These are phyloP conservation scores for Odontothrips loti DNA, from an alignment of 2,888 invertebrate genomes.

Conservation along the genomic window DNA sequence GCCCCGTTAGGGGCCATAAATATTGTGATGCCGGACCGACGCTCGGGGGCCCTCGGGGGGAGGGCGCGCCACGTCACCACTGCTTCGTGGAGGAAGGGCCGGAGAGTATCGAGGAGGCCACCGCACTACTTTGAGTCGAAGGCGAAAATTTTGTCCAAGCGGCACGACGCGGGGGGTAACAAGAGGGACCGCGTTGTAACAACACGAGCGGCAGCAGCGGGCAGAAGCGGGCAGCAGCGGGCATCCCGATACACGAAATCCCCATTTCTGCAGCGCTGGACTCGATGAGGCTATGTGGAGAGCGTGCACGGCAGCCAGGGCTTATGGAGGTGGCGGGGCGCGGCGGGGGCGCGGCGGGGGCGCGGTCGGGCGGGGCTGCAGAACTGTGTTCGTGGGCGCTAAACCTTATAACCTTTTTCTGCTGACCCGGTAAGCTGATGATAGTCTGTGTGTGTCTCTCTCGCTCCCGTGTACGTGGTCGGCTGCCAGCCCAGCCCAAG, in stretches of 20 bases:
- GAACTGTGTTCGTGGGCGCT: conserved; percentile 6
- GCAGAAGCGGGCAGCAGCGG: not conserved
- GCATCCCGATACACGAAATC: not conserved
- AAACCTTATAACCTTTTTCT: conserved; percentile 24
- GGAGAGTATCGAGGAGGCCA: too few species aligned
- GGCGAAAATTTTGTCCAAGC: too few species aligned
- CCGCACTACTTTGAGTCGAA: too few species aligned
- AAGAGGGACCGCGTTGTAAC: too few species aligned
- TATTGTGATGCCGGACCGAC: too few species aligned
- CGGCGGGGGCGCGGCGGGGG: not conserved
- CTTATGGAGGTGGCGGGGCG: not conserved
- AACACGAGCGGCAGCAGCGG: too few species aligned
- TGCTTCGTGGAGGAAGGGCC: too few species aligned
- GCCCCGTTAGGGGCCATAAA: too few species aligned
- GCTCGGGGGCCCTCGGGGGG: too few species aligned
- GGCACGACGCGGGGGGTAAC: too few species aligned
- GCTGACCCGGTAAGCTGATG: conserved; percentile 24
- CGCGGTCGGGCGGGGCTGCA: not conserved
- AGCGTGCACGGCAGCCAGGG: not conserved
- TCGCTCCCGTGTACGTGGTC: not conserved
- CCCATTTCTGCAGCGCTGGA: not conserved
- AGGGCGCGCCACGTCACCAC: too few species aligned
- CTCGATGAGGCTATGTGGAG: not conserved
- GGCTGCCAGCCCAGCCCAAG: too few species aligned
- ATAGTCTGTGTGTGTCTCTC: not conserved